Percentiles rank a stretch among this genome's conserved stretches.
Conservation (phyloP, 2,888 invertebrate genomes). For the Sinohyriopsis cumingii region DNA sequence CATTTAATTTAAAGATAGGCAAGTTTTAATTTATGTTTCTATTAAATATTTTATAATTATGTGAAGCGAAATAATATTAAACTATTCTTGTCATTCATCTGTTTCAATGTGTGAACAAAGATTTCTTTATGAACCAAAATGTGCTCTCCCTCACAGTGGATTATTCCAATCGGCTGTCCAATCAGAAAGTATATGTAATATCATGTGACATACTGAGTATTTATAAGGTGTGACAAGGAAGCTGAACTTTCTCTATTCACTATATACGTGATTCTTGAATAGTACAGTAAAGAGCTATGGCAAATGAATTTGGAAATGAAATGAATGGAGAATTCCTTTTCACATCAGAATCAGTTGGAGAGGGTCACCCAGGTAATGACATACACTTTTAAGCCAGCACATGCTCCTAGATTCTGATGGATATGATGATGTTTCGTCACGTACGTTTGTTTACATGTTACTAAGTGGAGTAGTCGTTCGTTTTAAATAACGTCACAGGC, state of each 20-base stretch:
- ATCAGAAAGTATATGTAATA: background rate
- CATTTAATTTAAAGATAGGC: too few relatives aligned
- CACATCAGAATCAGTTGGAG: slow-evolving; percentile 72
- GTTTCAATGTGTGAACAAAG: too few relatives aligned
- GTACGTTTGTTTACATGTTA: slow-evolving; percentile 40
- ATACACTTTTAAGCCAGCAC: background rate
- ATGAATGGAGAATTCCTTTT: slow-evolving; percentile 69
- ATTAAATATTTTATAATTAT: too few relatives aligned
- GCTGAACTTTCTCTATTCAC: slow-evolving; percentile 60
- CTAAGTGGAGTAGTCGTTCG: background rate
- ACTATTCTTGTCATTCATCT: too few relatives aligned
- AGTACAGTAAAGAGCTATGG: slow-evolving; percentile 26
- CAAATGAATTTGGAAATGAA: slow-evolving; percentile 61
- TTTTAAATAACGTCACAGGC: background rate
- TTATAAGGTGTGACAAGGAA: slow-evolving; percentile 31
- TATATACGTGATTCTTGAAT: slow-evolving; percentile 23
- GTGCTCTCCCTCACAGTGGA: too few relatives aligned
- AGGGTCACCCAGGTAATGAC: slow-evolving; percentile 71
- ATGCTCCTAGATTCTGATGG: background rate
- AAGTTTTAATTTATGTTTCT: too few relatives aligned
- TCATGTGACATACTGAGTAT: slow-evolving; percentile 31
- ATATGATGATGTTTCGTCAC: slow-evolving; percentile 19
- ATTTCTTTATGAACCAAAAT: too few relatives aligned
- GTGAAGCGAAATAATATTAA: too few relatives aligned
- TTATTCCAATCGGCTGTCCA: too few relatives aligned